Evolutionary conservation across 2,888 invertebrate species (phyloP), one percentile per base, ranked within the genome.

Genomic region (Hyposoter didymator): DNA sequence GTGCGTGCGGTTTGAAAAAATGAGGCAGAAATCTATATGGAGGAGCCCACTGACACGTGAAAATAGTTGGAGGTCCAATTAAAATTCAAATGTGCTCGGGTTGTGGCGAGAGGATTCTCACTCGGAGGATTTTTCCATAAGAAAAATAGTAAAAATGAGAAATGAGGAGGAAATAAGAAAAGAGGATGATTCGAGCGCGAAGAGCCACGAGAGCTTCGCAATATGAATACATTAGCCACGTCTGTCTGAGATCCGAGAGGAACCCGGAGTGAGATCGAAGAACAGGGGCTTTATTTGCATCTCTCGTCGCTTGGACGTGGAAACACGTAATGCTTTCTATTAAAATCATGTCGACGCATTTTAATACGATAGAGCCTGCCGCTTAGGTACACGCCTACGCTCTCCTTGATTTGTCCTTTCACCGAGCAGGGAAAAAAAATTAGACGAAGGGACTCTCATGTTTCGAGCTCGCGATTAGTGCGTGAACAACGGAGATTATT

Each of bases 331-430:
- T 92, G 88, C 90, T 91, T 90, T 91, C 91, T 91, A 92, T 92
- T 92, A 92, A 91, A 92, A 92, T 92, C 92, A 92, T 92, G 92
- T 91, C 89, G 88, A 84, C 89, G 92, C 92, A 92, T 92, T 92
- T 92, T 92, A 92, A 92, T 91, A 91, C 89, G 85, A 74, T 64
- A 55, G 70, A 55, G 70, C n/a, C 35, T 35, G 47, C 62, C 22
- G 17, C 47, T 32, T 10, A 32, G 19, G 45, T 45, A 32, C 43
- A 32, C 10, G 19, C 17, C 14, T 45, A 64, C 28, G 19, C 17
- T 49, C 28, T 32, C 6, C 47, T 75, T 62, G 12, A 47, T 47
- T 64, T n/a, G n/a, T n/a, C 62, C 45, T 47, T 45, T 45, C 75
- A 64, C 19, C 49, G 35, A 49, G 5, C n/a, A n/a, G 28, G 22